Percentiles rank a stretch among this genome's conserved stretches.
Conservation (phyloP, 1,140 invertebrate genomes). For the Gryllus bimaculatus region DNA sequence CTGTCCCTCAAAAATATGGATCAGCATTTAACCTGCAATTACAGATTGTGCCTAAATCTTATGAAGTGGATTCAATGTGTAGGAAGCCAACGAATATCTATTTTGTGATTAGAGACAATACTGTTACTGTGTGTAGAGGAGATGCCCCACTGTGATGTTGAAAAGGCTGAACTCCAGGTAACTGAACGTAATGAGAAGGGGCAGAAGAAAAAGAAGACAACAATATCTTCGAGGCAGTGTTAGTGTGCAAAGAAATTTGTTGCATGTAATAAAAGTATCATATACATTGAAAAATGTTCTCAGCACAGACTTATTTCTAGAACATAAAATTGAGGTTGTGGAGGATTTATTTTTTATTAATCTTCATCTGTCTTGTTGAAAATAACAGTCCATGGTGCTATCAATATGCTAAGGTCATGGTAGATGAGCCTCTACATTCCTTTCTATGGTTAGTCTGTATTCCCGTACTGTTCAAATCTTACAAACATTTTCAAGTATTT, state of each 20-base stretch:
- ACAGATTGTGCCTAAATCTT: neutral
- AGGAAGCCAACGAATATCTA: conserved; percentile 1
- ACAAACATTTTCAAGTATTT: no score
- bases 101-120: conserved; percentile 5
- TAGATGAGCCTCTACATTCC: neutral
- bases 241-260: no score
- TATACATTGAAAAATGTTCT: no score
- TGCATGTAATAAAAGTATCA: no score
- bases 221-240: no score
- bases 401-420: neutral
- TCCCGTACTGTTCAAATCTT: no score
- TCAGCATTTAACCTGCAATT: neutral
- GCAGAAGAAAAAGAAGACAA: no score
- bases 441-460: neutral
- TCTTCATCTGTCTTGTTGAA: neutral
- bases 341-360: neutral
- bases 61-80: neutral
- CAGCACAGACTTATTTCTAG: no score
- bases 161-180: neutral
- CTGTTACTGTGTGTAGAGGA: neutral
- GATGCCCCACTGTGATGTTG: neutral
- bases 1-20: neutral
- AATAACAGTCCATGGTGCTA: neutral
- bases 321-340: neutral
- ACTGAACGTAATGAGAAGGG: no score